Conservation (phyloP, 2,113 vertebrate genomes). For the cattle (Bos taurus) region DNA sequence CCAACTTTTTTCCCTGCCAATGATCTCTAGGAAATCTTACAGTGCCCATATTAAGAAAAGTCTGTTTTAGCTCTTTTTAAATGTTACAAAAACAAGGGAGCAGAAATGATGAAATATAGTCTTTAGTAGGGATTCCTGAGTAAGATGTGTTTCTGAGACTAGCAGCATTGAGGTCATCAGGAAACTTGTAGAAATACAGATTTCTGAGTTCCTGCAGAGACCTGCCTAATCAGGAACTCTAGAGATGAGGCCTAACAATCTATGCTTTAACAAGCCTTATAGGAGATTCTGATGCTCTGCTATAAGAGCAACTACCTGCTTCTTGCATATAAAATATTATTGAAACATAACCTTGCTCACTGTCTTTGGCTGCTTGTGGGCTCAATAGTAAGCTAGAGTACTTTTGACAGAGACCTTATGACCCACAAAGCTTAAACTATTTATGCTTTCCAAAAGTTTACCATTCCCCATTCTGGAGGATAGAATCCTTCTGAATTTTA, state of each 20-base stretch:
- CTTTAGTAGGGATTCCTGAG: background rate
- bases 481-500: conserved; percentile 22
- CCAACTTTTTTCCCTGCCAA: background rate
- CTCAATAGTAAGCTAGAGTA: background rate
- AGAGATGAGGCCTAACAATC: background rate
- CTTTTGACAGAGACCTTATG: background rate
- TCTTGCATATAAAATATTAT: background rate
- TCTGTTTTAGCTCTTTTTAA: background rate
- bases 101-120: background rate
- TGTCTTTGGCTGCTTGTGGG: background rate
- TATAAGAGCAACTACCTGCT: background rate
- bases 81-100: background rate
- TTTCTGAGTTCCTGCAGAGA: background rate
- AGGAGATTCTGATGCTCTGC: background rate
- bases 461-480: background rate
- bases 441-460: background rate
- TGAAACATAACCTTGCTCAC: background rate
- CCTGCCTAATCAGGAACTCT: background rate
- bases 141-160: background rate
- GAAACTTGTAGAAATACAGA: background rate
- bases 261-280: background rate
- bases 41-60: background rate
- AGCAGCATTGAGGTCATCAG: background rate
- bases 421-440: background rate
- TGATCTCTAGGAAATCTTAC: conserved; percentile 4